phyloP scores from a whole-genome alignment of 2,888 invertebrate genomes.

The Sminthurinus aureus region DNA sequence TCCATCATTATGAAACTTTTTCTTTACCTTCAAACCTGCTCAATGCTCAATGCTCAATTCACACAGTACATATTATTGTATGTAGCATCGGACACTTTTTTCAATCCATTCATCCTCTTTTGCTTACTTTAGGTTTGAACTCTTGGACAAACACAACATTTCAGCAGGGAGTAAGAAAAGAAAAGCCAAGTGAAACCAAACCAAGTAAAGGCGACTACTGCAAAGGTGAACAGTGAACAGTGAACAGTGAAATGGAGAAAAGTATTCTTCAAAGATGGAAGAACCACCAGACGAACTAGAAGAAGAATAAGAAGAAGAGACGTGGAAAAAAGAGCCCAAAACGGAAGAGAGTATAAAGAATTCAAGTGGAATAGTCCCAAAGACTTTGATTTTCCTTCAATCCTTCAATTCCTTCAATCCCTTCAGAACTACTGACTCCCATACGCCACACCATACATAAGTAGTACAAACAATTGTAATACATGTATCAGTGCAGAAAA shows the following conservation, averaged over 20 bases:
- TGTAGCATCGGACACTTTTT: too few relatives aligned
- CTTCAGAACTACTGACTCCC: too few relatives aligned
- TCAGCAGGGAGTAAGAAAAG: slow-evolving; percentile 23
- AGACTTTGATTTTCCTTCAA: slow-evolving; percentile 29
- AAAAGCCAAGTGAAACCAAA: too few relatives aligned
- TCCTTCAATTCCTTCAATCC: slow-evolving; percentile 10
- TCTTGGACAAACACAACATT: slow-evolving; percentile 1
- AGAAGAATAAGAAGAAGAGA: not conserved
- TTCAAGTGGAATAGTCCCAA: slow-evolving; percentile 13
- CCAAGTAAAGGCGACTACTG: not conserved
- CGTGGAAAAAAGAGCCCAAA: not conserved
- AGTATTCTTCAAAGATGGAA: not conserved
- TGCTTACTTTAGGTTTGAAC: not conserved
- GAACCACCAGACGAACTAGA: not conserved
- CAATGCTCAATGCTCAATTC: too few relatives aligned
- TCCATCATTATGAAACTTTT: too few relatives aligned
- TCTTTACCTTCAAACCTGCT: too few relatives aligned
- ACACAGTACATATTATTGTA: too few relatives aligned
- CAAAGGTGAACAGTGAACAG: not conserved
- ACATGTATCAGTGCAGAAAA: too few relatives aligned
- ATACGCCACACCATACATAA: too few relatives aligned
- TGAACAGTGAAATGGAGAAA: not conserved
- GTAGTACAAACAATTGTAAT: too few relatives aligned
- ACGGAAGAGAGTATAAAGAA: not conserved
- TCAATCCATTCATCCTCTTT: too few relatives aligned